Conservation (phyloP, 1,140 invertebrate genomes). For the Cydia strobilella region DNA sequence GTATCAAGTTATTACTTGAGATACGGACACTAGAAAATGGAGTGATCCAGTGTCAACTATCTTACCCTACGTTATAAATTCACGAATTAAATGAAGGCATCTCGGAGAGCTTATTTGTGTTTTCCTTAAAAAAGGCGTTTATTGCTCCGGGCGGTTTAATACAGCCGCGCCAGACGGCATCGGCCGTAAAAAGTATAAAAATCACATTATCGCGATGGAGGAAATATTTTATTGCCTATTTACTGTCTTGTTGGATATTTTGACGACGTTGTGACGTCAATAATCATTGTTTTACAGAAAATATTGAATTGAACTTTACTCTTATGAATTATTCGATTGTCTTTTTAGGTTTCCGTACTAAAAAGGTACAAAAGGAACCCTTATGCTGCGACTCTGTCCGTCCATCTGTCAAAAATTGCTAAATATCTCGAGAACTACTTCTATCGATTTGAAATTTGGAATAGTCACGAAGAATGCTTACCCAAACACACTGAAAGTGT, state of each 20-base stretch:
- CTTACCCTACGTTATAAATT: slow-evolving; percentile 21
- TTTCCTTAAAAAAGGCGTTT: slow-evolving; percentile 26
- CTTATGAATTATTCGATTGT: too few species aligned
- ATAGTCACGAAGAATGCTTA: too few species aligned
- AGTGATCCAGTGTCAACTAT: too few species aligned
- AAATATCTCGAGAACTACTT: too few species aligned
- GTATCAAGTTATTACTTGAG: too few species aligned
- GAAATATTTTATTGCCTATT: slow-evolving; percentile 28
- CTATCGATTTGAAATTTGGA: too few species aligned
- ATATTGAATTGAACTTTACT: not conserved
- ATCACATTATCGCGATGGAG: slow-evolving; percentile 24
- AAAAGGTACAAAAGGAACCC: too few species aligned
- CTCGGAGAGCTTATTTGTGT: slow-evolving; percentile 26
- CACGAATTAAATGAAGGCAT: slow-evolving; percentile 9
- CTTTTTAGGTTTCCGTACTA: too few species aligned
- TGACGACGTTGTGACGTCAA: not conserved
- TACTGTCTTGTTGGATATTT: slow-evolving; percentile 21
- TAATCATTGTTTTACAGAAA: not conserved
- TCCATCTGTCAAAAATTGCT: too few species aligned
- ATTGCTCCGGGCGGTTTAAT: slow-evolving; percentile 24
- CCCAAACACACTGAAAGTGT: too few species aligned
- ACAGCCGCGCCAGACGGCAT: not conserved
- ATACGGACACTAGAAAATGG: too few species aligned
- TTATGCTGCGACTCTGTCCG: too few species aligned
- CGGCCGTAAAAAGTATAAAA: slow-evolving; percentile 27